These are phyloP conservation scores for Panulirus ornatus DNA, from an alignment of 1,140 invertebrate species.

Conservation along the genomic window DNA sequence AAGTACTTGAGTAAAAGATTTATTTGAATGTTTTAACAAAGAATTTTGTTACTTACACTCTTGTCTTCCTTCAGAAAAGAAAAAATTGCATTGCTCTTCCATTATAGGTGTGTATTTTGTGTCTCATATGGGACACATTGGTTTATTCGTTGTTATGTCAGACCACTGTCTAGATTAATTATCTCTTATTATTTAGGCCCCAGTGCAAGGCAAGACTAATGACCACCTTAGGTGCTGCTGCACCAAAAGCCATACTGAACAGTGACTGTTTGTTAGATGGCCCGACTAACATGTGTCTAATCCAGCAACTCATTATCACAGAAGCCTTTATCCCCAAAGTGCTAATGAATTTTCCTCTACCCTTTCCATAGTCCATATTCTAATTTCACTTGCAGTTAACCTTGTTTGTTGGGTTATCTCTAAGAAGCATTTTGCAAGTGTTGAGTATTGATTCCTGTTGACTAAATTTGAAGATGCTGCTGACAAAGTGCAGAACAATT, in stretches of 20 bases:
- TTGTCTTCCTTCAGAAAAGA: neutral
- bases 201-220: slow-evolving; percentile 1
- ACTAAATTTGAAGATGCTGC: neutral
- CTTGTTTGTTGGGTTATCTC: slow-evolving; percentile 3
- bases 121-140: neutral
- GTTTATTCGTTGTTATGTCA: neutral
- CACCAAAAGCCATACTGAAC: neutral
- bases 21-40: too few relatives aligned
- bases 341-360: neutral
- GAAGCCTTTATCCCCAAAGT: neutral
- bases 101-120: slow-evolving; percentile 9
- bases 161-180: slow-evolving; percentile 14
- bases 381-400: neutral
- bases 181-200: neutral
- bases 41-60: too few relatives aligned
- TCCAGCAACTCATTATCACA: neutral
- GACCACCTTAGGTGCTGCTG: neutral
- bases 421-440: neutral
- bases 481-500: too few relatives aligned
- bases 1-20: too few relatives aligned
- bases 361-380: neutral
- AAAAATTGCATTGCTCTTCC: neutral
- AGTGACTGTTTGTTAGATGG: slow-evolving; percentile 8
- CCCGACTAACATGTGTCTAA: slow-evolving; percentile 12
- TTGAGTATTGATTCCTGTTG: neutral